Conservation (phyloP, 64 coral and sea anemone genomes). For the Dendrophyllia cribrosa region DNA sequence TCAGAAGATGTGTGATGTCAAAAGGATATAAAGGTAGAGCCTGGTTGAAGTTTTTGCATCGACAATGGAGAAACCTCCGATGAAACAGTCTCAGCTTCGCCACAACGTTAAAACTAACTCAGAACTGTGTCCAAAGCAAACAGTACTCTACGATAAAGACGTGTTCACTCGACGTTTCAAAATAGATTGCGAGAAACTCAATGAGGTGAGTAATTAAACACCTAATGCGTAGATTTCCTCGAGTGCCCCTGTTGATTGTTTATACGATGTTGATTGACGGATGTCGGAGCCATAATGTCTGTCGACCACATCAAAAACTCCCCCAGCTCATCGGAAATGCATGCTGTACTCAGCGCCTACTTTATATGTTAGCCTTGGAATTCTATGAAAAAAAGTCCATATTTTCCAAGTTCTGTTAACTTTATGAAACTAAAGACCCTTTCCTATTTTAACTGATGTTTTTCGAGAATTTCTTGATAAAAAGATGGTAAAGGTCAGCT, state of each 20-base stretch:
- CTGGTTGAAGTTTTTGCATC: not conserved
- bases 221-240: constrained; percentile 21
- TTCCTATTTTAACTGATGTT: too few species aligned
- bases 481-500: too few species aligned
- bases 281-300: not conserved
- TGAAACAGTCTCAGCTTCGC: not conserved
- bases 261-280: not conserved
- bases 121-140: not conserved
- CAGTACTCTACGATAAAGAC: not conserved
- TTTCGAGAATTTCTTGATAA: too few species aligned
- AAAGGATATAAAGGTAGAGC: not conserved
- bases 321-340: not conserved
- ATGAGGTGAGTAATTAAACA: constrained; percentile 20
- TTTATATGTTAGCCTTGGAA: not conserved
- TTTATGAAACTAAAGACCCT: too few species aligned
- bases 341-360: not conserved
- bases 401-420: not conserved
- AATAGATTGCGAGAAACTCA: constrained; percentile 17
- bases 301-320: not conserved
- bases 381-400: not conserved
- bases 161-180: not conserved
- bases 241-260: not conserved
- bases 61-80: not conserved
- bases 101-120: not conserved
- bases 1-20: not conserved